phyloP scores from a whole-genome alignment of 2,113 vertebrate species.

The Dicerorhinus sumatrensis region DNA sequence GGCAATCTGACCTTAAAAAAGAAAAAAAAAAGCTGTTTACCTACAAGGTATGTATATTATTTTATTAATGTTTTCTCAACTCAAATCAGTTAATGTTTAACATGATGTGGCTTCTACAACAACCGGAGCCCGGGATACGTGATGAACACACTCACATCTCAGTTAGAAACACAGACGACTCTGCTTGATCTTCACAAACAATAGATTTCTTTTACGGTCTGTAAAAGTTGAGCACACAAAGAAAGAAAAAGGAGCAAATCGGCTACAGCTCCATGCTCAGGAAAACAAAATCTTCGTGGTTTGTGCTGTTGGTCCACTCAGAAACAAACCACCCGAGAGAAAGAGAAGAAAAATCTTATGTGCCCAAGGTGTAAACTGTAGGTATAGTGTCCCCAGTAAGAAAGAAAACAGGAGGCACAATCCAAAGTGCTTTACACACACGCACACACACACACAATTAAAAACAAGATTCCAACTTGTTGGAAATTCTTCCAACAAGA shows the following conservation, averaged over 20 bases:
- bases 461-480: conserved; percentile 62
- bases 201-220: not conserved
- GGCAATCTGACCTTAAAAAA: conserved; percentile 64
- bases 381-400: conserved; percentile 63
- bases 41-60: conserved; percentile 27
- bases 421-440: conserved; percentile 31
- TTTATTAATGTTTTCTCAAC: conserved; percentile 61
- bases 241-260: conserved; percentile 51
- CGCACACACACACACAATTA: conserved; percentile 1
- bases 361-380: conserved; percentile 83
- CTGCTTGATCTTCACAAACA: conserved; percentile 50
- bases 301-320: conserved; percentile 86
- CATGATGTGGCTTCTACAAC: conserved; percentile 49
- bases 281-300: conserved; percentile 75
- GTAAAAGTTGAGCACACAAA: conserved; percentile 55
- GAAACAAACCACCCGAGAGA: conserved; percentile 74
- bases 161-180: conserved; percentile 50
- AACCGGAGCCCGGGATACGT: conserved; percentile 67
- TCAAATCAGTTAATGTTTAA: conserved; percentile 50
- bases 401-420: conserved; percentile 71
- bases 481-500: conserved; percentile 71
- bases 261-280: conserved; percentile 71
- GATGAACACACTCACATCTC: conserved; percentile 56
- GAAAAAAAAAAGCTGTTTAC: not conserved
- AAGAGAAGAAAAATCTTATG: conserved; percentile 63